Evolutionary conservation across 2,113 vertebrate genomes (phyloP).

Genomic region (Pelusios castaneus): DNA sequence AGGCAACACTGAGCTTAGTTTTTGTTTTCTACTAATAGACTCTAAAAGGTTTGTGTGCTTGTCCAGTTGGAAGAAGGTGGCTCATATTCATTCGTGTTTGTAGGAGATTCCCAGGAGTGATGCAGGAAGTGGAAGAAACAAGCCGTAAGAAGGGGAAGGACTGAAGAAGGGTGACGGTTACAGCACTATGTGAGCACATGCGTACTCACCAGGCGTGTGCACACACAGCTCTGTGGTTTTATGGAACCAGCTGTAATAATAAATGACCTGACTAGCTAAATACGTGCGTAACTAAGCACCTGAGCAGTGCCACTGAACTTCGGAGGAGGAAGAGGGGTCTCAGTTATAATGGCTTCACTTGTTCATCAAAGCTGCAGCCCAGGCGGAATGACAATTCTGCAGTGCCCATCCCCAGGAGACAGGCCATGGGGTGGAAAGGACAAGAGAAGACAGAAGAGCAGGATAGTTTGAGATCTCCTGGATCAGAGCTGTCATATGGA

Average conservation of each 20-base stretch:
- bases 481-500: background rate
- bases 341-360: background rate
- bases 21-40: too few relatives aligned
- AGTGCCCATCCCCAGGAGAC: background rate
- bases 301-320: background rate
- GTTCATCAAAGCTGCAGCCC: background rate
- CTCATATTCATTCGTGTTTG: fast-evolving
- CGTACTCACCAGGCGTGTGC: background rate
- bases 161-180: background rate
- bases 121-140: background rate
- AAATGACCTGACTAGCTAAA: background rate
- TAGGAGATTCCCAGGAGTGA: background rate
- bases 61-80: background rate
- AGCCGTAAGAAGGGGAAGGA: background rate
- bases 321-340: background rate
- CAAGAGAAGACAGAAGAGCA: background rate
- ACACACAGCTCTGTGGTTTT: background rate
- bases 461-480: background rate
- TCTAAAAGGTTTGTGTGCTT: background rate
- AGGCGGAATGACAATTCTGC: background rate
- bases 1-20: too few relatives aligned
- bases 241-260: background rate
- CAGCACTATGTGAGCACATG: background rate
- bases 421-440: background rate
- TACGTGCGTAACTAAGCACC: background rate